A percentile compares a stretch with the other conserved stretches of the same genome.
phyloP scores from a whole-genome alignment of 2,797 vertebrate species.

The Scolopax rusticola region DNA sequence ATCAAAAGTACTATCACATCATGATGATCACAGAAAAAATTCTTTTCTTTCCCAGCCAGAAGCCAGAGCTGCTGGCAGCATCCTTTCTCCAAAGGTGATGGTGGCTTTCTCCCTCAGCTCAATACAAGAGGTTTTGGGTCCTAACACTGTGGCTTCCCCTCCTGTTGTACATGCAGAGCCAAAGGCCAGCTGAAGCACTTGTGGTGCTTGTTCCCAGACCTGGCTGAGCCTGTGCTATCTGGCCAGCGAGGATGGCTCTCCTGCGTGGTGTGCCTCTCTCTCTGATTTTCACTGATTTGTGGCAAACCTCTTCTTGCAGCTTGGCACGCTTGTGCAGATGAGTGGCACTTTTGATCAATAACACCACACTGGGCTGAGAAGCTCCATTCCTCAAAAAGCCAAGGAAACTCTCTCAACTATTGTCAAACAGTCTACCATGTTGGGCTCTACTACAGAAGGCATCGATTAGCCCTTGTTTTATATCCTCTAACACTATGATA shows the following conservation, averaged over 20 bases:
- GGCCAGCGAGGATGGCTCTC: neutral
- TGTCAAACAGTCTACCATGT: neutral
- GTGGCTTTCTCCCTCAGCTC: neutral
- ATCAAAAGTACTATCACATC: neutral
- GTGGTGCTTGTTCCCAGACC: neutral
- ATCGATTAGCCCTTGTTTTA: neutral
- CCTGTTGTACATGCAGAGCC: neutral
- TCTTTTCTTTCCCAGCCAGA: neutral
- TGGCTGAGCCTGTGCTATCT: neutral
- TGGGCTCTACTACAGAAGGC: neutral
- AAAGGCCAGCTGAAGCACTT: neutral
- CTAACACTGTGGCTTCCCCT: neutral
- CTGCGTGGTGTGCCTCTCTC: rapidly evolving
- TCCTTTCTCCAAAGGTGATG: neutral
- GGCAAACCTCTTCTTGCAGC: neutral
- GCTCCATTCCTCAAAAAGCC: neutral
- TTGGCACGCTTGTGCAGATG: neutral
- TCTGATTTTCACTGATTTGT: neutral
- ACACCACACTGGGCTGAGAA: neutral
- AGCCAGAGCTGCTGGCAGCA: neutral
- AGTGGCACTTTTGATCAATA: neutral
- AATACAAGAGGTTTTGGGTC: neutral
- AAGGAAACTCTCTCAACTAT: neutral
- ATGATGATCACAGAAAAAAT: neutral
- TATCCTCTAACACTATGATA: neutral